These are phyloP conservation scores for Penaeus indicus DNA, from an alignment of 1,140 invertebrate genomes.

Conservation along the genomic window DNA sequence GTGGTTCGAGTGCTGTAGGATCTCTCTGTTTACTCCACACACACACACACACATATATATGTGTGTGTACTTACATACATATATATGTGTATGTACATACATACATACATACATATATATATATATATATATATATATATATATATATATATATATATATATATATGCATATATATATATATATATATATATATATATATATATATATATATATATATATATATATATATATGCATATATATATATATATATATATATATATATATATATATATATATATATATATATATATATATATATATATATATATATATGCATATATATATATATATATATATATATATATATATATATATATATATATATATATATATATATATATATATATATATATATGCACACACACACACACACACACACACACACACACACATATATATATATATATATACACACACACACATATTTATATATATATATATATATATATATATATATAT, in stretches of 20 bases:
- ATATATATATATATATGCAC: slow-evolving; percentile 23
- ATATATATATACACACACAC: background rate
- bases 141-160: slow-evolving; percentile 12
- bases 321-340: background rate
- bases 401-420: slow-evolving; percentile 7
- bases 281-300: background rate
- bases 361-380: slow-evolving; percentile 30
- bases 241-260: background rate
- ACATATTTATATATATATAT: slow-evolving; percentile 9
- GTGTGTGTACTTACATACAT: background rate
- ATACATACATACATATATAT: background rate
- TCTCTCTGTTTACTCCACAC: background rate
- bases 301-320: background rate
- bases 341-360: slow-evolving; percentile 22
- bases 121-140: slow-evolving; percentile 25
- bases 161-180: slow-evolving; percentile 22
- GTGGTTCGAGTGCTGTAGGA: no score
- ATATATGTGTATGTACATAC: background rate
- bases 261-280: background rate
- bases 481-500: no score
- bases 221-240: background rate
- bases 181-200: slow-evolving; percentile 30
- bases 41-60: background rate
- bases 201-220: slow-evolving; percentile 30
- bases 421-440: slow-evolving; percentile 27